A percentile compares a stretch with the other conserved stretches of the same genome.
Conservation (phyloP, 2,888 invertebrate species). For the Caprella mutica region DNA sequence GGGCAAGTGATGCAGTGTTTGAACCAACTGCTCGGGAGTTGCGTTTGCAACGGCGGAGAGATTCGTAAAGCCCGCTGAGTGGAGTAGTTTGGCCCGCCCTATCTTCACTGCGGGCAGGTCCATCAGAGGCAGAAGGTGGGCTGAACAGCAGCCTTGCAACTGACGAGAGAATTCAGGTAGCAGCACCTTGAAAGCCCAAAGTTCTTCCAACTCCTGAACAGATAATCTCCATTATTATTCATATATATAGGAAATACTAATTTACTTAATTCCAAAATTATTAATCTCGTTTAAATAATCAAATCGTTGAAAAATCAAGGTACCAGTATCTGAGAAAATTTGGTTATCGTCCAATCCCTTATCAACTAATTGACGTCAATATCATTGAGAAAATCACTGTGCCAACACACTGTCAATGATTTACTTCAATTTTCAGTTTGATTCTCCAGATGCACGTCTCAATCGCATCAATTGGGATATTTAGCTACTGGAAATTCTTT, state of each 20-base stretch:
- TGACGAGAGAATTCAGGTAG: conserved; percentile 59
- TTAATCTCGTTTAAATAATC: too few relatives aligned
- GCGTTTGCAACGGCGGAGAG: conserved; percentile 65
- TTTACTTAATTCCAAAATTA: too few relatives aligned
- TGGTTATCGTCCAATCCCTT: too few relatives aligned
- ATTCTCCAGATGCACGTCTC: too few relatives aligned
- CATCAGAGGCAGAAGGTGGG: conserved; percentile 68
- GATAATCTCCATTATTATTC: not conserved
- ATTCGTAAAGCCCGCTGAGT: conserved; percentile 66
- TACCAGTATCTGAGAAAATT: too few relatives aligned
- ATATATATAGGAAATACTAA: not conserved
- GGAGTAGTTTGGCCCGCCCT: conserved; percentile 71
- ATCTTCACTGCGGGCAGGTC: conserved; percentile 73
- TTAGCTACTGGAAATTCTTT: too few relatives aligned
- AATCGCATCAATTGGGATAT: too few relatives aligned
- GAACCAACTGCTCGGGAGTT: conserved; percentile 50
- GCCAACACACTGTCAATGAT: too few relatives aligned
- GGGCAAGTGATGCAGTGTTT: conserved; percentile 58
- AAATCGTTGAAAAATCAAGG: too few relatives aligned
- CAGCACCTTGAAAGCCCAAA: conserved; percentile 71
- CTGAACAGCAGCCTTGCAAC: conserved; percentile 67
- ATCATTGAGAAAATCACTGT: too few relatives aligned
- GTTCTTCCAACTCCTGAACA: conserved; percentile 54
- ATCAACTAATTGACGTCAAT: too few relatives aligned
- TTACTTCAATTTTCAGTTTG: too few relatives aligned